Evolutionary conservation across 2,888 invertebrate species (phyloP).

Genomic region (Mythimna ferrago): DNA sequence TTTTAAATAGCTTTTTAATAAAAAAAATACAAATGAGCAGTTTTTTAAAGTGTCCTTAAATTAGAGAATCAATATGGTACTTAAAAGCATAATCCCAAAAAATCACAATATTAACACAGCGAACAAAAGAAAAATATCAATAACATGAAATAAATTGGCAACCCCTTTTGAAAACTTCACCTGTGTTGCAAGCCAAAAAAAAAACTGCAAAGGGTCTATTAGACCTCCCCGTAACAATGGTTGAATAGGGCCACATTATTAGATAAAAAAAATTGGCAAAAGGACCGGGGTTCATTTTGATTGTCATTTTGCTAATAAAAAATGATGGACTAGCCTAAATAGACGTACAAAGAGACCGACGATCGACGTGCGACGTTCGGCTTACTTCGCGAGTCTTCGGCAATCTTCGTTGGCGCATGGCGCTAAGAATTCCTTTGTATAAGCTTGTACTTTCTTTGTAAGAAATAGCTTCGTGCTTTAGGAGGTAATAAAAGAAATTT

Average conservation of each 20-base stretch:
- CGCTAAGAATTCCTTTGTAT: constrained; percentile 60
- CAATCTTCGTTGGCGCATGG: constrained; percentile 68
- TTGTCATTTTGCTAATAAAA: constrained; percentile 80
- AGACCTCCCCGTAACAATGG: constrained; percentile 83
- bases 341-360: constrained; percentile 67
- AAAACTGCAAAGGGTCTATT: constrained; percentile 76
- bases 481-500: constrained; percentile 41
- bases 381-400: constrained; percentile 48
- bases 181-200: constrained; percentile 74
- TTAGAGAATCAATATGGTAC: neutral
- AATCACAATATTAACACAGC: constrained; percentile 64
- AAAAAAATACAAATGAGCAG: neutral
- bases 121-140: constrained; percentile 56
- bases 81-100: constrained; percentile 19
- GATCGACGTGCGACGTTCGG: constrained; percentile 36
- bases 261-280: constrained; percentile 78
- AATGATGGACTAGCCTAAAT: constrained; percentile 78
- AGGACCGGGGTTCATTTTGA: constrained; percentile 73
- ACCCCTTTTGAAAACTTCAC: constrained; percentile 77
- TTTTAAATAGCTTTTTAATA: neutral
- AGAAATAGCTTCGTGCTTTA: constrained; percentile 11
- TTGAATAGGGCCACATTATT: constrained; percentile 75
- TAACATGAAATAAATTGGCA: constrained; percentile 67
- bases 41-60: neutral
- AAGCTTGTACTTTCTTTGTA: constrained; percentile 41